Base-by-base conservation (phyloP, 2,797 vertebrate genomes). In the Eulemur albifrons region DNA sequence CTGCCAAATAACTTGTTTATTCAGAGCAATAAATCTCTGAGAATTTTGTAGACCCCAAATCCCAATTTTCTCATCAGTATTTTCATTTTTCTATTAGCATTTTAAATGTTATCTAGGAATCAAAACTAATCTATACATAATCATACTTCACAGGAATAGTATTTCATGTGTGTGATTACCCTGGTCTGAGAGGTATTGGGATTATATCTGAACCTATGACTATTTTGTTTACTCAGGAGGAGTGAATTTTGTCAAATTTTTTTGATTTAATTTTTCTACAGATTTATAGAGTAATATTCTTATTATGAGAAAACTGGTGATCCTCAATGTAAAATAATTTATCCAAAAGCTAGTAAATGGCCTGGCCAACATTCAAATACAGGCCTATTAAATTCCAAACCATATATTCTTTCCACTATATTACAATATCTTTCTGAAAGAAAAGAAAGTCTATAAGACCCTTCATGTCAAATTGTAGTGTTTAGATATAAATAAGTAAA, bases 291-390 rank as follows among this genome's bases (percentile, higher is more conserved):
- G 30, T 70, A 38, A 80, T 81, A 72, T 43, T 72, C 5, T 59
- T 43, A 59, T 87, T 80, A 86, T 67, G 40, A 67, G 69, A 91
- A 96, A 80, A 91, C 15, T 72, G 18, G 10, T 43, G 7, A 63
- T 45, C 32, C 75, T 85, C 45, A 86, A 65, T 13, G 12, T 80
- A 69, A 88, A 92, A 73, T 84, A 90, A 83, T 86, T 83, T 95
- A 1, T 15, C 54, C 69, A 79, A 6, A 88, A 87, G 45, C 35
- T 38, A 90, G 77, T 32, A 72, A 70, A 83, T 8, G 35, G 30
- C n/a, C 25, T n/a, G 54, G 48, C 7, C 27, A 61, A 10, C 52
- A 75, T 57, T 81, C 27, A 84, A 67, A 59, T 72, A 35, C 4
- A 6, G 4, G 11, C 20, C 17, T 81, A 35, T 85, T 93, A 87